phyloP scores from a whole-genome alignment of 2,113 vertebrate genomes.

The Corythornis madagascariensis region DNA sequence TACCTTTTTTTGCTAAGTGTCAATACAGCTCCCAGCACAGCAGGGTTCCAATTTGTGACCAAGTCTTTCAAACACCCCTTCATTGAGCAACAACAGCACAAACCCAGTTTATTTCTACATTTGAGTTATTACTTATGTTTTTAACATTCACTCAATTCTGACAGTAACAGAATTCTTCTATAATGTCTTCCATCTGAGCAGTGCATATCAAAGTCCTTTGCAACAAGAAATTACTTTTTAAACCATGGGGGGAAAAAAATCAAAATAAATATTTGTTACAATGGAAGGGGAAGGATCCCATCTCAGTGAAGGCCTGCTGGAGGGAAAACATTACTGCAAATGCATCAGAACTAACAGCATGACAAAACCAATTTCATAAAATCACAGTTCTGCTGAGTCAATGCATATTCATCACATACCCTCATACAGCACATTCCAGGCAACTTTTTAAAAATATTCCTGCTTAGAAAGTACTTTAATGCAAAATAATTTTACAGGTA shows the following conservation, averaged over 20 bases:
- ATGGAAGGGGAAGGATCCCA: background rate
- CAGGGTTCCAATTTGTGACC: background rate
- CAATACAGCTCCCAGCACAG: background rate
- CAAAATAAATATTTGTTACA: conserved; percentile 1
- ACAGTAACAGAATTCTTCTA: background rate
- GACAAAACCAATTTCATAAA: background rate
- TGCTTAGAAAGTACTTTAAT: background rate
- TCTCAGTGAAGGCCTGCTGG: background rate
- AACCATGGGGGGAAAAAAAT: background rate
- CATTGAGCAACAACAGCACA: background rate
- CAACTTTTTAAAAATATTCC: background rate
- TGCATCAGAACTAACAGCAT: background rate
- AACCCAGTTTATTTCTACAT: background rate
- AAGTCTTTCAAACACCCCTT: background rate
- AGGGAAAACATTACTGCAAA: background rate
- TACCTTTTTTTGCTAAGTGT: conserved; percentile 6
- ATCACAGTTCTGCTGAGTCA: background rate
- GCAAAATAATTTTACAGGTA: background rate
- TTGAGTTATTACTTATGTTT: background rate
- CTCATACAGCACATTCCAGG: background rate
- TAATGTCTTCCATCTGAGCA: conserved; percentile 6
- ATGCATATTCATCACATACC: background rate
- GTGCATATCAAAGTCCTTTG: background rate
- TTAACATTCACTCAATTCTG: background rate
- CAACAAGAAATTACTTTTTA: conserved; percentile 2